A percentile compares a stretch with the other conserved stretches of the same genome.
These are phyloP conservation scores for Paracyclopina nana DNA, from an alignment of 1,140 invertebrate genomes.

Conservation along the genomic window DNA sequence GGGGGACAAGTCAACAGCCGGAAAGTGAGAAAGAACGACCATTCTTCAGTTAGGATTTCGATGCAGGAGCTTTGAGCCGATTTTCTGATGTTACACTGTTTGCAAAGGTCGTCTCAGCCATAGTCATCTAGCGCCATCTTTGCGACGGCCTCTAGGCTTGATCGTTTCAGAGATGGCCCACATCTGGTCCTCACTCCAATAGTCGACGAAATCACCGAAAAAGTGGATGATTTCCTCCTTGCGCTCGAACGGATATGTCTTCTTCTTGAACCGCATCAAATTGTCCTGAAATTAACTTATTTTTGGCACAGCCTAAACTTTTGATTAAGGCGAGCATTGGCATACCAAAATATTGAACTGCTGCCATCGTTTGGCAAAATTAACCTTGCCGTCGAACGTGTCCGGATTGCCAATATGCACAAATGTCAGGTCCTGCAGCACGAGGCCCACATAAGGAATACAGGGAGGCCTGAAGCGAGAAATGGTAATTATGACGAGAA, in stretches of 20 bases:
- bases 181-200: conserved; percentile 82
- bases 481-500: background rate
- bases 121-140: no score
- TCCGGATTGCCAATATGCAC: conserved; percentile 93
- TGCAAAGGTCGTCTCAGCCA: no score
- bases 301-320: no score
- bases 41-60: no score
- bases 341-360: conserved; percentile 77
- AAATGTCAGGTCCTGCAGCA: conserved; percentile 95
- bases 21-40: no score
- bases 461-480: conserved; percentile 53
- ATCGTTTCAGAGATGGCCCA: conserved; percentile 93
- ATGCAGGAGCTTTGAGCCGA: no score
- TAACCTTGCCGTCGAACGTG: conserved; percentile 61
- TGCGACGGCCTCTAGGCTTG: conserved; percentile 72
- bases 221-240: conserved; percentile 81
- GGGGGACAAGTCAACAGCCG: no score
- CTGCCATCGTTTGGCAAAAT: conserved; percentile 95
- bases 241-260: conserved; percentile 60
- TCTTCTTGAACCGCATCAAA: conserved; percentile 1
- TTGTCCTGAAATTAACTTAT: conserved; percentile 31
- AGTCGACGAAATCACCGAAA: conserved; percentile 92
- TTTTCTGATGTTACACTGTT: no score
- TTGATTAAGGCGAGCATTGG: no score
- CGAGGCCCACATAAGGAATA: conserved; percentile 92